phyloP scores from a whole-genome alignment of 2,113 vertebrate species.

The Ploceus nigricollis region DNA sequence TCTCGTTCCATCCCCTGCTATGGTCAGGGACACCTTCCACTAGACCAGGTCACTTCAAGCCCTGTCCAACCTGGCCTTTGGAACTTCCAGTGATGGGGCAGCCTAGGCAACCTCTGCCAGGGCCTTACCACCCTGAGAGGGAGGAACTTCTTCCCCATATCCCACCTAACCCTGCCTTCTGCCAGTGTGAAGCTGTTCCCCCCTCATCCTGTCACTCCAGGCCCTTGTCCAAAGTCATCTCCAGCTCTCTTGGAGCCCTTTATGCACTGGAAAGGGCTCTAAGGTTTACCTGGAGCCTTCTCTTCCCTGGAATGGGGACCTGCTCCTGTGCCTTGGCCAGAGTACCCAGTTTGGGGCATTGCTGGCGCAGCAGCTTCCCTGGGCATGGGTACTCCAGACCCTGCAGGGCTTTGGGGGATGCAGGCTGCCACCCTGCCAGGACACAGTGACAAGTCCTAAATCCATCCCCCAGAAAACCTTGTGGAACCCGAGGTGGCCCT shows the following conservation, averaged over 20 bases:
- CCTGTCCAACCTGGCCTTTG: neutral
- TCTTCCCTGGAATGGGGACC: neutral
- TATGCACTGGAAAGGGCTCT: neutral
- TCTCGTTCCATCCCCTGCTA: neutral
- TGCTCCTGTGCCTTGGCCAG: fast-evolving
- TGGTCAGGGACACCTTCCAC: neutral
- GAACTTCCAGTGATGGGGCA: neutral
- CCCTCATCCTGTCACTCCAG: neutral
- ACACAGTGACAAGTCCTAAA: neutral
- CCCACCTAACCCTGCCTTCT: neutral
- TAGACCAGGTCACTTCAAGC: neutral
- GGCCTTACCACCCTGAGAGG: neutral
- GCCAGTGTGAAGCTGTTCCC: neutral
- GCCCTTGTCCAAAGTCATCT: neutral
- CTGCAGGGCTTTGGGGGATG: fast-evolving
- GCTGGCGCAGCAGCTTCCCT: neutral
- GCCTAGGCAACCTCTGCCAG: neutral
- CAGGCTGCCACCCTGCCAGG: neutral
- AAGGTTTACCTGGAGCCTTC: neutral
- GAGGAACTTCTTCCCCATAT: neutral
- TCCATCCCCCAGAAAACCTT: neutral
- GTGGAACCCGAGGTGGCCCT: fast-evolving
- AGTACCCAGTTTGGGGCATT: neutral
- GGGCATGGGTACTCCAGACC: neutral
- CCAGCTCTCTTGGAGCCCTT: neutral